These are phyloP conservation scores for Apostichopus japonicus DNA, from an alignment of 35 echinoderm and acorn worm genomes.

Conservation along the genomic window DNA sequence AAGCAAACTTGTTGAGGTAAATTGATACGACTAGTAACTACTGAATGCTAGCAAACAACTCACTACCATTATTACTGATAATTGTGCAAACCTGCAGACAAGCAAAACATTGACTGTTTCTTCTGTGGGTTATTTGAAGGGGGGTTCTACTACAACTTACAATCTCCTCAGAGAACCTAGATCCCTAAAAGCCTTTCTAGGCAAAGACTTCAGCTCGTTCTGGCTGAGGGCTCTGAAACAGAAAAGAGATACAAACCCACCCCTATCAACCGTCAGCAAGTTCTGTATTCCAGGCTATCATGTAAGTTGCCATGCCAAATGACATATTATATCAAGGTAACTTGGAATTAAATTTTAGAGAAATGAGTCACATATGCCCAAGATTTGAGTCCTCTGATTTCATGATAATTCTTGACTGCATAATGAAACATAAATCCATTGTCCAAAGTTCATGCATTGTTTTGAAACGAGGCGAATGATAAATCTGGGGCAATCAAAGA, in stretches of 20 bases:
- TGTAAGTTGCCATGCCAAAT: too few species aligned
- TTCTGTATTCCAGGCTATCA: too few species aligned
- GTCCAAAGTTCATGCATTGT: too few species aligned
- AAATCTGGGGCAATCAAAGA: too few species aligned
- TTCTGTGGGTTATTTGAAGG: background rate
- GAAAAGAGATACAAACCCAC: conserved; percentile 29
- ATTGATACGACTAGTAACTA: background rate
- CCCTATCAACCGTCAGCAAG: background rate
- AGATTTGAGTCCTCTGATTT: too few species aligned
- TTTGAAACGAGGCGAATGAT: too few species aligned
- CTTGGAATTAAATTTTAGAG: too few species aligned
- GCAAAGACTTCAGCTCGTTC: conserved; percentile 38
- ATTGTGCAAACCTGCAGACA: background rate
- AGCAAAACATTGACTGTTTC: background rate
- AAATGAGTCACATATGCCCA: too few species aligned
- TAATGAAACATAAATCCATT: too few species aligned
- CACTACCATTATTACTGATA: too few species aligned
- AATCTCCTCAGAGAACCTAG: conserved; percentile 42
- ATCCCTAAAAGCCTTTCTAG: conserved; percentile 57
- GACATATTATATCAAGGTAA: too few species aligned
- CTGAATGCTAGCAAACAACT: background rate
- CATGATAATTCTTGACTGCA: too few species aligned
- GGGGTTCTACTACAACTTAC: conserved; percentile 34
- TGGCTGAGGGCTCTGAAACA: conserved; percentile 43
- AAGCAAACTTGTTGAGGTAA: background rate